These are phyloP conservation scores for Thrips palmi DNA, from an alignment of 1,140 invertebrate species.

Conservation along the genomic window DNA sequence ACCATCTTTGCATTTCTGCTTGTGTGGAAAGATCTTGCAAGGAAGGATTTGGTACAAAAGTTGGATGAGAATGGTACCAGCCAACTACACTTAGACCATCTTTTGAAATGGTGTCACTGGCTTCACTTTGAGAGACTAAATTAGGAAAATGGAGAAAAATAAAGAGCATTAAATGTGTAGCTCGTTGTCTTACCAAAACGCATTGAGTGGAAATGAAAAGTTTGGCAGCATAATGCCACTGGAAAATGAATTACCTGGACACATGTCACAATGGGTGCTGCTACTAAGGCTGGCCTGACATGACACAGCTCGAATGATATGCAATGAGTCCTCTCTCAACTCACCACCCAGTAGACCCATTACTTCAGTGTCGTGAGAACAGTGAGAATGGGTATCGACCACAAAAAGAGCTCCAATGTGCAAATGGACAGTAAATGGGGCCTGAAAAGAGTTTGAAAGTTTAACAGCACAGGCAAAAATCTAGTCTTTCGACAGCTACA, in stretches of 20 bases:
- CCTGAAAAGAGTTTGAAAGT: constrained; percentile 31
- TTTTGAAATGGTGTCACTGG: constrained; percentile 29
- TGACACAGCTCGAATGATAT: constrained; percentile 31
- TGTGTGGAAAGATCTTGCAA: constrained; percentile 40
- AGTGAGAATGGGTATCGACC: constrained; percentile 51
- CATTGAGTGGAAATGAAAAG: background rate
- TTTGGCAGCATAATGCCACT: background rate
- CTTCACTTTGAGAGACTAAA: constrained; percentile 33
- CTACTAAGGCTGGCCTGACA: constrained; percentile 34
- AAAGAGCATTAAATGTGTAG: background rate
- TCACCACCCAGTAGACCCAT: constrained; percentile 50
- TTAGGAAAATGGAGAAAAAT: constrained; percentile 8
- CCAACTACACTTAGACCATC: constrained; percentile 32
- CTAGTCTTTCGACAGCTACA: too few relatives aligned
- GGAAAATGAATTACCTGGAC: constrained; percentile 36
- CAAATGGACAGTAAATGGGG: constrained; percentile 37
- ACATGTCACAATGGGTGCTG: constrained; percentile 55
- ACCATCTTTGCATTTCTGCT: constrained; percentile 34
- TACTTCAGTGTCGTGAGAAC: constrained; percentile 40
- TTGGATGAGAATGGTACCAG: constrained; percentile 48
- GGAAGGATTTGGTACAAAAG: constrained; percentile 39
- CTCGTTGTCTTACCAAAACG: background rate
- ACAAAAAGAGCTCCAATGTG: constrained; percentile 34
- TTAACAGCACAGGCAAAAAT: too few relatives aligned
- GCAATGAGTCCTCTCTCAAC: constrained; percentile 19